Base-by-base conservation (phyloP, 2,797 vertebrate species). In the Dendrocincla fuliginosa region DNA sequence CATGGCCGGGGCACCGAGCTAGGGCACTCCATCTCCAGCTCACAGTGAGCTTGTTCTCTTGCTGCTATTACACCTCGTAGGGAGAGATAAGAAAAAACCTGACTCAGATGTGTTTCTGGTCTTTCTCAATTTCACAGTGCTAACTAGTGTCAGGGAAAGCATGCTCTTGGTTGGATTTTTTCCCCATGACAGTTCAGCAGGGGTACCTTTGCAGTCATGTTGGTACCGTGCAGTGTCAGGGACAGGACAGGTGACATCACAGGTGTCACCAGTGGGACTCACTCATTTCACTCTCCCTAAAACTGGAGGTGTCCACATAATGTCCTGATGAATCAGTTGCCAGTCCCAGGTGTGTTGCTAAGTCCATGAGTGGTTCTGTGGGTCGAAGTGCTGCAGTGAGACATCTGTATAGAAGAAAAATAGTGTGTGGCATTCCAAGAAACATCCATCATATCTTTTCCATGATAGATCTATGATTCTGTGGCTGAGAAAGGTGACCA, bases 161-260 rank as follows among this genome's bases (percentile, higher is more conserved):
- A 8, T 49, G n/a, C 18, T 55, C 53, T 55, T 42, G 19, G 17
- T 65, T 69, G 56, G 14, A 5, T n/a, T 78, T 81, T 55, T 68
- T 14, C 22, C 8, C 27, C 2, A 4, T 9, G 55, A 13, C 1
- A 1, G 33, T 71, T 76, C 57, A 30, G 2, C 25, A 27, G 42
- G n/a, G 56, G 17, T n/a, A 19, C 32, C 2, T 4, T 37, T 0
- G 1, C 59, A 20, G 63, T 30, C 13, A 1, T 1, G 20, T 27
- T 42, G 11, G 2, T 37, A 5, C 28, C 0, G 0, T 22, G 50
- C 78, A 23, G 9, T 18, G 19, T n/a, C 74, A 33, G 44, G 84
- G 50, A 39, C 33, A 3, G 3, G 18, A n/a, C n/a, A n/a, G n/a
- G n/a, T n/a, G n/a, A n/a, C n/a, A 4, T 52, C 52, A 37, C 35